Conservation (phyloP, 92 coral and sea anemone species). For the Epizoanthus scotinus region DNA sequence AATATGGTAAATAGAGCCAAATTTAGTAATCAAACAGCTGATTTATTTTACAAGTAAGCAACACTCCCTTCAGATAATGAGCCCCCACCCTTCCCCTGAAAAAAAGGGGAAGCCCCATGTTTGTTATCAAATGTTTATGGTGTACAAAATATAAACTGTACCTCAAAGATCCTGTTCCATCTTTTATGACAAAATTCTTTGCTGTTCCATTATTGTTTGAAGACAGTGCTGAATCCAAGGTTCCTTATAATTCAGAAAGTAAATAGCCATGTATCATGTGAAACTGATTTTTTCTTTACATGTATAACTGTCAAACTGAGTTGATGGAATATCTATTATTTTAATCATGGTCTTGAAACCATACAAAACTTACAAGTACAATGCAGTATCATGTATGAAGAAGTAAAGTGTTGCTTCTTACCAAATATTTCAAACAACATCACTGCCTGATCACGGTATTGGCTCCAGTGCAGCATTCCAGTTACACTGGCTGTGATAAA, state of each 20-base stretch:
- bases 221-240: conserved; percentile 89
- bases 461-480: conserved; percentile 76
- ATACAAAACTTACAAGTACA: not conserved
- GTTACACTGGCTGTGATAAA: conserved; percentile 73
- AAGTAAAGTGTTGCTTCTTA: conserved; percentile 42
- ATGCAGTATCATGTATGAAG: not conserved
- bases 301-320: not conserved
- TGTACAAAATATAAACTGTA: not conserved
- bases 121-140: not conserved
- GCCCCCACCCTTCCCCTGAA: too few species aligned
- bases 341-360: not conserved
- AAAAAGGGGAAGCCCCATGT: too few species aligned
- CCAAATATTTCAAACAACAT: conserved; percentile 86
- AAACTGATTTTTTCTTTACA: not conserved
- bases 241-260: conserved; percentile 53
- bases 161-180: conserved; percentile 79
- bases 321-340: too few species aligned
- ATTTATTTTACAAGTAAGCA: too few species aligned
- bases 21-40: too few species aligned
- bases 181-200: conserved; percentile 79
- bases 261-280: not conserved
- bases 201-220: conserved; percentile 76
- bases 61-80: too few species aligned
- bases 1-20: too few species aligned
- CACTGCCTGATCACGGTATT: conserved; percentile 69